Base-by-base conservation (phyloP, 2,888 invertebrate genomes). In the Epinotia bilunana region DNA sequence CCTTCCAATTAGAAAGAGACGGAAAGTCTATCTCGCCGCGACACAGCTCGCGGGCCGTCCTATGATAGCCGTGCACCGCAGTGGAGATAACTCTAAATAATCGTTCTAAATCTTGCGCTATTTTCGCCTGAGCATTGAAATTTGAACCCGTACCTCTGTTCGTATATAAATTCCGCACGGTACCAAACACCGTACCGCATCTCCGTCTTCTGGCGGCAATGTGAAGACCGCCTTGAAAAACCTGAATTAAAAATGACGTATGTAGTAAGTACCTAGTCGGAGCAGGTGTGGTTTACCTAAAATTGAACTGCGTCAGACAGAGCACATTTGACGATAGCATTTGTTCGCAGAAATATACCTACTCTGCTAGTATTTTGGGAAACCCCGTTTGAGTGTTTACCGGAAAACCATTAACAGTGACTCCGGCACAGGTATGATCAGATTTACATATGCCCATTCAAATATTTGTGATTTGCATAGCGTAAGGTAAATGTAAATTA, bases 401-500 rank as follows among this genome's bases (percentile, higher is more conserved):
- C 64, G 64, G 64, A 49, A 72, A 65, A 11, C 63, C 23, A 46
- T 43, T 28, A 43, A 28, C 23, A 20, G 43, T 58, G 58, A 72
- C 18, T 62, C 33, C 20, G 13, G 49, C 13, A 49, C 46, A 28
- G 43, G 67, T 55, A n/a, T 46, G 20, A 60, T 63, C 43, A 71
- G 46, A 64, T 64, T 64, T 65, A 33, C 58, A 72, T 65, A 72
- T 49, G 13, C 43, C 39, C n/a, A 64, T 73, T 33, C 43, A 61
- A n/a, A 28, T 49, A 53, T 46, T 20, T 64, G 43, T 62, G n/a
- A 55, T 23, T 33, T 16, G 49, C 18, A 53, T 53, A 53, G 6
- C 49, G n/a, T 53, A n/a, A 55, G n/a, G 67, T 67, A 28, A 33
- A 53, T 12, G 33, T 62, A 49, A 5, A 16, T 49, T n/a, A 16